These are phyloP conservation scores for Cynopterus sphinx DNA, from an alignment of 2,797 vertebrate species.

Conservation along the genomic window DNA sequence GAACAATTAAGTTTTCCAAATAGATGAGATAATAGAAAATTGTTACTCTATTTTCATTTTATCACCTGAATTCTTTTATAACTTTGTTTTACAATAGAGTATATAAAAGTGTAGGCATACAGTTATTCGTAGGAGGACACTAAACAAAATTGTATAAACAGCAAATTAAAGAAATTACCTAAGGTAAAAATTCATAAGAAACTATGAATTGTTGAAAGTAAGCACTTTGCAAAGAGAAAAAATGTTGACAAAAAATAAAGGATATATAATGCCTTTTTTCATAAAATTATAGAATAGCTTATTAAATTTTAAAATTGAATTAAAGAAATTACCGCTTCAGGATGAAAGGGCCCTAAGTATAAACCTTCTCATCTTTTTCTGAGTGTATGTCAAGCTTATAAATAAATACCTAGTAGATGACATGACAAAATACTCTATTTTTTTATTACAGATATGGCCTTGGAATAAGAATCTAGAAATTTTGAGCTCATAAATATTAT, in stretches of 20 bases:
- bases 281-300: background rate
- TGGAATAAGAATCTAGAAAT: background rate
- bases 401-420: background rate
- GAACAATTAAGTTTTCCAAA: background rate
- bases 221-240: background rate
- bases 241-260: background rate
- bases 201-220: background rate
- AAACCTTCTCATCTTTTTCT: background rate
- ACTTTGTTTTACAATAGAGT: background rate
- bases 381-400: background rate
- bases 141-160: background rate
- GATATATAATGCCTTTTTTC: background rate
- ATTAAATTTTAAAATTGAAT: constrained; percentile 17
- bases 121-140: background rate
- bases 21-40: background rate
- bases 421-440: background rate
- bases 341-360: background rate
- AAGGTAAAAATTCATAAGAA: background rate
- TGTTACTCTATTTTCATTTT: background rate
- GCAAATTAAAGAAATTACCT: background rate
- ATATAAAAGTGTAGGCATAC: background rate
- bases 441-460: background rate
- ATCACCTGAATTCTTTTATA: background rate
- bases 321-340: background rate
- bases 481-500: background rate